A percentile compares a stretch with the other conserved stretches of the same genome.
phyloP scores from a whole-genome alignment of 2,888 invertebrate genomes.

The Oxytorus armatus region DNA sequence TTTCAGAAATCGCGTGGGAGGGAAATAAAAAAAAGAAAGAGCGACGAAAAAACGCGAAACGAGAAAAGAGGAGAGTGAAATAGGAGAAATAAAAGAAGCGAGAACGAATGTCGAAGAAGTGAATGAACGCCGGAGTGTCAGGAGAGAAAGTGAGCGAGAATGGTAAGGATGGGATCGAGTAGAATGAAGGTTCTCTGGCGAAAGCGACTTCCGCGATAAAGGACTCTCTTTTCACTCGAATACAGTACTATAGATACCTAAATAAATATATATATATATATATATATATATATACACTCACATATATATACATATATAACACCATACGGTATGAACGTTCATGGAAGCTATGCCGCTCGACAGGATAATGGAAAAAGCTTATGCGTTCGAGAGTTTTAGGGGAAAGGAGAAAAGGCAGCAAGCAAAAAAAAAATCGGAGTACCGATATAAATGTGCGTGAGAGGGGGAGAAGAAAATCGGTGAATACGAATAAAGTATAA shows the following conservation, averaged over 20 bases:
- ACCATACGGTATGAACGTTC: conserved; percentile 23
- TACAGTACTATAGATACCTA: conserved; percentile 22
- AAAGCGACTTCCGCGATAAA: conserved; percentile 58
- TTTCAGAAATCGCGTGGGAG: conserved; percentile 20
- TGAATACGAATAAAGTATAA: conserved; percentile 1
- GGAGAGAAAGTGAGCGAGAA: conserved; percentile 38
- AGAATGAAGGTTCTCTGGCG: conserved; percentile 49
- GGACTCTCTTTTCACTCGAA: conserved; percentile 50
- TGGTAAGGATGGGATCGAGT: conserved; percentile 36
- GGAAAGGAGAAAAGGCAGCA: conserved; percentile 1
- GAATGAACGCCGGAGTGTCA: conserved; percentile 39
- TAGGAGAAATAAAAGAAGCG: conserved; percentile 25
- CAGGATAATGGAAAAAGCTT: conserved; percentile 52
- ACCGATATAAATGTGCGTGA: not conserved
- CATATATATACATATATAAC: conserved; percentile 10
- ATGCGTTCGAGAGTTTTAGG: conserved; percentile 33
- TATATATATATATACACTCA: too few species aligned
- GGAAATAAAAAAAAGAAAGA: too few species aligned
- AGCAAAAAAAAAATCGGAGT: not conserved
- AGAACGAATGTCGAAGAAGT: conserved; percentile 28
- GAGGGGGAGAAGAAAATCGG: not conserved
- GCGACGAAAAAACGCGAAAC: too few species aligned
- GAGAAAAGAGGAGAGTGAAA: conserved; percentile 2
- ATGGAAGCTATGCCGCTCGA: conserved; percentile 10
- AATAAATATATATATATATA: too few species aligned